Percentiles rank a stretch among this genome's conserved stretches.
Conservation (phyloP, 2,113 vertebrate species). For the Eretmochelys imbricata region DNA sequence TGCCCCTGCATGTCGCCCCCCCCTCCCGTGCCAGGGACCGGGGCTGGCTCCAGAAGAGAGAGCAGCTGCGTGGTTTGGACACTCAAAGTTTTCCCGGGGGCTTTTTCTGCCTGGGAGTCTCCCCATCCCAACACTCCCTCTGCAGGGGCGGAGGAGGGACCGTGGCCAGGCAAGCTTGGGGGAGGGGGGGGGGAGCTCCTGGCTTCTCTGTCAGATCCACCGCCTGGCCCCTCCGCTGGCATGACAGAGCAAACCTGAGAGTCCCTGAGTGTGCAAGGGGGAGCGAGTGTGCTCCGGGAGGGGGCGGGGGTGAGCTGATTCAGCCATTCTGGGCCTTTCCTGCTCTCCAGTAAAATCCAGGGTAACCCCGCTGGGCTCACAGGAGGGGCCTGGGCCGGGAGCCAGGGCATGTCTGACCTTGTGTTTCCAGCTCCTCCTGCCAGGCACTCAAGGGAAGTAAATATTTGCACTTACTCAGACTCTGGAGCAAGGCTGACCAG, state of each 20-base stretch:
- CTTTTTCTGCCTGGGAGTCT: not conserved
- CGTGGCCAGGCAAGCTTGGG: not conserved
- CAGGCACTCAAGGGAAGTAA: not conserved
- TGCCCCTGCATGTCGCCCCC: not conserved
- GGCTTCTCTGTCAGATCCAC: not conserved
- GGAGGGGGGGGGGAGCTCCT: not conserved
- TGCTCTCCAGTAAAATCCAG: not conserved
- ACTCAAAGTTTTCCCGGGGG: not conserved
- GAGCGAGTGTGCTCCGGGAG: not conserved
- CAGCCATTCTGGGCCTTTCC: not conserved
- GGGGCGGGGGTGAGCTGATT: not conserved
- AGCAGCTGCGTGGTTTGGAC: not conserved
- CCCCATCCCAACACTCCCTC: not conserved
- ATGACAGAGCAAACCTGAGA: not conserved
- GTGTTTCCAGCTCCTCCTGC: not conserved
- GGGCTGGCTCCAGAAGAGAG: not conserved
- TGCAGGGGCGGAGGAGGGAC: not conserved
- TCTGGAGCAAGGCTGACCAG: conserved; percentile 77
- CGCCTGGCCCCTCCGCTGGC: not conserved
- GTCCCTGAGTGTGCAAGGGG: not conserved
- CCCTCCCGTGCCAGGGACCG: accelerated
- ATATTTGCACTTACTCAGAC: conserved; percentile 73
- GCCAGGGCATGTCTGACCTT: not conserved
- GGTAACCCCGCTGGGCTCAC: not conserved
- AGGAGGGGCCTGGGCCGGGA: not conserved